Evolutionary conservation across 1,140 invertebrate species (phyloP), one percentile per base, ranked within the genome.

Genomic region (Tribolium castaneum): DNA sequence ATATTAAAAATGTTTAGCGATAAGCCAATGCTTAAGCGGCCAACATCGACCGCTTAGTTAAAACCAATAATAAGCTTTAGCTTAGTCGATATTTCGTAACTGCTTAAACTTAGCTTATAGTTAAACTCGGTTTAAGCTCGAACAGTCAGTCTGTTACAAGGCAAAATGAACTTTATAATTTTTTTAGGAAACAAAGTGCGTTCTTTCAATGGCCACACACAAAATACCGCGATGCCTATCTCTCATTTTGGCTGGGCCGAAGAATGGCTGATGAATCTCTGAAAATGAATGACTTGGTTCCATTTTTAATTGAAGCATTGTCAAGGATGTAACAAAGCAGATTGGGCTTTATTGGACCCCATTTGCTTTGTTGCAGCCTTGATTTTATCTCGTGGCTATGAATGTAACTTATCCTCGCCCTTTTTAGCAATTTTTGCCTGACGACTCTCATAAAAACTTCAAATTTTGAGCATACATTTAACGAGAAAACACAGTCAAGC

Each of bases 241-340:
- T 22, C 54, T n/a, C 10, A 59, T 59, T 56, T 59, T 19, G 13
- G 54, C 7, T 59, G 19, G 22, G 14, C 10, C 54, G n/a, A 45
- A 22, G 54, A 59, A 59, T 30, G 16, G 22, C 13, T 22, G 14
- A 56, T 56, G 52, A 19, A 56, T 12, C 52, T 14, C 12, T 13
- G 39, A 30, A 59, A 59, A 19, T 30, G 54, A 30, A 59, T 59
- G 54, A 59, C 13, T 19, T 30, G 10, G 54, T 59, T 59, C 19
- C 54, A 22, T 22, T 59, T 59, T 59, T 59, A 59, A 59, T 59
- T 59, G 54, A 22, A 22, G 54, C 54, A 25, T 25, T 19, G 19
- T 59, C 54, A 25, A 59, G 54, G 54, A 9, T 59, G 4, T 59
- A 59, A 59, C 54, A 22, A 45, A 45, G 54, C 22, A 59, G 54